Percentiles rank a stretch among this genome's conserved stretches.
Evolutionary conservation across 1,140 invertebrate genomes (phyloP).

Genomic region (Theocolax elegans): DNA sequence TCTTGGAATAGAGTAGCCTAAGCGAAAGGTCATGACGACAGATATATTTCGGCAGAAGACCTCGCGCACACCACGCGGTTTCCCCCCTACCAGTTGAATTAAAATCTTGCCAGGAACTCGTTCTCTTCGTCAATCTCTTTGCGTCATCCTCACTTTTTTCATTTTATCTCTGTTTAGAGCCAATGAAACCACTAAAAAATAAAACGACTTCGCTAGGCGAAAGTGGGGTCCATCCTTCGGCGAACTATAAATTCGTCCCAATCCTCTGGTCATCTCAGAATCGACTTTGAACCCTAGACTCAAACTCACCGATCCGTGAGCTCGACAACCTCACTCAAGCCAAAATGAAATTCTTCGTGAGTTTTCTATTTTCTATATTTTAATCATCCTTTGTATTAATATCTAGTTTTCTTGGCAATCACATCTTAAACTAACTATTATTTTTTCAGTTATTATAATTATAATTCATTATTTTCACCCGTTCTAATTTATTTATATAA

Average conservation of each 20-base stretch:
- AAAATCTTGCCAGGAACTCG: slow-evolving; percentile 31
- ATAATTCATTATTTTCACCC: too few relatives aligned
- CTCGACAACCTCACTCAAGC: slow-evolving; percentile 35
- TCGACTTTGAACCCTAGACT: slow-evolving; percentile 50
- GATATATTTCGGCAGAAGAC: slow-evolving; percentile 58
- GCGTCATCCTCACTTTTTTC: slow-evolving; percentile 37
- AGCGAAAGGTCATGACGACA: slow-evolving; percentile 58
- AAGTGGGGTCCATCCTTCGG: slow-evolving; percentile 49
- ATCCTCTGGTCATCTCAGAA: slow-evolving; percentile 49
- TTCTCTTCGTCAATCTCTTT: slow-evolving; percentile 43
- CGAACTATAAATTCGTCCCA: slow-evolving; percentile 56
- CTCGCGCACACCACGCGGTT: slow-evolving; percentile 28
- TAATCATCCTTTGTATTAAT: too few relatives aligned
- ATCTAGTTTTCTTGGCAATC: too few relatives aligned
- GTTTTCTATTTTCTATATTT: slow-evolving; percentile 48
- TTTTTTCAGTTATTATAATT: too few relatives aligned
- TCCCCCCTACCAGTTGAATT: slow-evolving; percentile 41
- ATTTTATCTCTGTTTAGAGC: not conserved
- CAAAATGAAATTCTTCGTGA: slow-evolving; percentile 65
- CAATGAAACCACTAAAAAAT: slow-evolving; percentile 39
- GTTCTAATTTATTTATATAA: too few relatives aligned
- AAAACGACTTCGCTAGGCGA: slow-evolving; percentile 48
- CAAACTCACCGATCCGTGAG: slow-evolving; percentile 45
- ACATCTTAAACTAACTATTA: too few relatives aligned
- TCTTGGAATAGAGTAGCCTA: slow-evolving; percentile 46